Base-by-base conservation (phyloP, 2,888 invertebrate species). In the Ormia ochracea region DNA sequence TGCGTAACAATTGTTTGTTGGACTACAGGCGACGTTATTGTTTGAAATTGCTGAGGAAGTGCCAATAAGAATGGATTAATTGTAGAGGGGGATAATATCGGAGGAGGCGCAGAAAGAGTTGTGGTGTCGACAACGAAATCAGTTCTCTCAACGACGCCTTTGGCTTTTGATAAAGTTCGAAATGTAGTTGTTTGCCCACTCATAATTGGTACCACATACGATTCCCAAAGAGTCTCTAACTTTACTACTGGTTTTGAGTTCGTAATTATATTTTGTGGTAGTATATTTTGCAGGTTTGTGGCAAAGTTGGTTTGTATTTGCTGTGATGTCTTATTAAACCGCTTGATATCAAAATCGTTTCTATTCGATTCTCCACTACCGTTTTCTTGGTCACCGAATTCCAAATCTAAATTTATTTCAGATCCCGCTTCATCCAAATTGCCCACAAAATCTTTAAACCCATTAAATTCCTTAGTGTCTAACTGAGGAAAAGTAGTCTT, bases 401-500 rank as follows among this genome's bases (percentile, higher is more conserved):
- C 96, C 58, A 96, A 91, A 86, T 96, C 96, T 48, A 96, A 90
- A 87, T 96, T 95, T 19, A 96, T 89, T 89, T 96, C 96, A 2
- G 96, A 95, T 3, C 96, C 96, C 12, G 96, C 96, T 89, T 96
- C 96, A 85, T 96, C 96, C 50, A 97, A 91, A 73, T 94, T 94
- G 65, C 95, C 95, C 85, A 96, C 96, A 88, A 96, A 96, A 88
- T 97, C 96, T 85, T 96, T 96, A 23, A 96, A 91, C 1, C 95
- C 95, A 89, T 94, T 95, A 85, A 96, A 96, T 86, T 96, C 96
- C 90, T 94, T 96, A 82, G 93, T 94, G 87, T 96, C 96, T 92
- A 95, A 93, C 31, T 80, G 72, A 0, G 96, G 96, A 5, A 96
- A 96, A 52, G 96, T 88, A 0, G 97, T 97, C 88, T 97, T 97